These are phyloP conservation scores for Tridacna crocea DNA, from an alignment of 2,888 invertebrate genomes.

Conservation along the genomic window DNA sequence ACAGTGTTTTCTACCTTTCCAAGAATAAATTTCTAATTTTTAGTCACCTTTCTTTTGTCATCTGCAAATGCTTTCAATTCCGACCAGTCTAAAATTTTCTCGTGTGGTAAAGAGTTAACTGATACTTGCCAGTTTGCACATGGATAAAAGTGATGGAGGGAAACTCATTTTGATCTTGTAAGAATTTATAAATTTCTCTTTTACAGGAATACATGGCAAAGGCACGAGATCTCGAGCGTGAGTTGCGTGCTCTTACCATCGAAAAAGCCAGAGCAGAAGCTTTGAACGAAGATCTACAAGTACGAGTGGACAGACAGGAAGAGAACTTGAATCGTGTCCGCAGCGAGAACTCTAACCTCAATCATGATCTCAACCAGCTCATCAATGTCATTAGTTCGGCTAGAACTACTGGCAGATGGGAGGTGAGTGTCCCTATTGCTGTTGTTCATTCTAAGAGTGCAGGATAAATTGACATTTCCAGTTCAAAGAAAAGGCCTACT, in stretches of 20 bases:
- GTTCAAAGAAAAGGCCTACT: no score
- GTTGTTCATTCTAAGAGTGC: background rate
- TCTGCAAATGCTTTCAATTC: no score
- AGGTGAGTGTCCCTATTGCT: constrained; percentile 65
- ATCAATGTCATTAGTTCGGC: constrained; percentile 78
- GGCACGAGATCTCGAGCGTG: constrained; percentile 79
- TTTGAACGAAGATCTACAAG: constrained; percentile 77
- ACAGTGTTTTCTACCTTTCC: no score
- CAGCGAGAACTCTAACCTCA: constrained; percentile 78
- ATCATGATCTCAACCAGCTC: constrained; percentile 80
- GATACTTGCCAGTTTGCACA: no score
- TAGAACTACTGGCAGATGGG: constrained; percentile 79
- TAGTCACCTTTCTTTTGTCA: no score
- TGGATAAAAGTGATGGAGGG: no score
- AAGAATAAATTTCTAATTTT: no score
- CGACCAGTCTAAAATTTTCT: no score
- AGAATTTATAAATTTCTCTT: background rate
- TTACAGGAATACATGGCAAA: constrained; percentile 81
- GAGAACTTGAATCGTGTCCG: constrained; percentile 68
- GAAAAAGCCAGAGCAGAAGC: constrained; percentile 79
- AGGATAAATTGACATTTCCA: background rate
- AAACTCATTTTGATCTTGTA: no score
- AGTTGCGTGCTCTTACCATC: constrained; percentile 76
- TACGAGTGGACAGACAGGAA: constrained; percentile 71
- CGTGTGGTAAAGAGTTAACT: no score